Evolutionary conservation across 2,888 invertebrate species (phyloP).

Genomic region (Sinhomidia bicolor): DNA sequence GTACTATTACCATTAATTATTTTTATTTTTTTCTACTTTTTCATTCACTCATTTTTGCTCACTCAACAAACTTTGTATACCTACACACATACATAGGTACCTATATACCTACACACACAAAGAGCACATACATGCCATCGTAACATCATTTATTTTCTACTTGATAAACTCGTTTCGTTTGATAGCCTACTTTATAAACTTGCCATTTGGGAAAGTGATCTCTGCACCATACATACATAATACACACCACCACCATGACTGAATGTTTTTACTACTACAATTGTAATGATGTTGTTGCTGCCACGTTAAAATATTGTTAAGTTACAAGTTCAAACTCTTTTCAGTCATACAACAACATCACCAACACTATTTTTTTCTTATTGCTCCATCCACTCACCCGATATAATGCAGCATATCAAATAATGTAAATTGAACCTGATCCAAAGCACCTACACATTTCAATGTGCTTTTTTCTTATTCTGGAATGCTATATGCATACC

Average conservation of each 20-base stretch:
- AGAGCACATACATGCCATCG: background rate
- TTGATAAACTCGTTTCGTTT: background rate
- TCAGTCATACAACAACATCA: constrained; percentile 37
- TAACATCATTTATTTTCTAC: background rate
- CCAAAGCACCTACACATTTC: background rate
- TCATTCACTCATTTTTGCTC: constrained; percentile 49
- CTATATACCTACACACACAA: too few species aligned
- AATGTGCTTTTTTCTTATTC: too few species aligned
- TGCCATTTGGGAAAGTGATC: background rate
- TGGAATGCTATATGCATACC: constrained; percentile 3
- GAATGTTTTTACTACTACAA: background rate
- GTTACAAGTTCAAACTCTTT: constrained; percentile 64
- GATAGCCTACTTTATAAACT: background rate
- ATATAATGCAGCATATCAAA: constrained; percentile 6
- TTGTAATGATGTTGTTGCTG: constrained; percentile 22
- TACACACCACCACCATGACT: background rate
- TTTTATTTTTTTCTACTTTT: too few species aligned
- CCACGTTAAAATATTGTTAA: constrained; percentile 57
- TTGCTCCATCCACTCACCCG: constrained; percentile 1
- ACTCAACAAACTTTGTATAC: background rate
- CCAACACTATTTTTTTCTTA: background rate
- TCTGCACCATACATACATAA: background rate
- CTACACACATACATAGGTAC: background rate
- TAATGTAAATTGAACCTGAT: constrained; percentile 25
- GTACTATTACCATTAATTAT: too few species aligned